These are phyloP conservation scores for Gavia stellata DNA, from an alignment of 2,113 vertebrate species.

Conservation along the genomic window DNA sequence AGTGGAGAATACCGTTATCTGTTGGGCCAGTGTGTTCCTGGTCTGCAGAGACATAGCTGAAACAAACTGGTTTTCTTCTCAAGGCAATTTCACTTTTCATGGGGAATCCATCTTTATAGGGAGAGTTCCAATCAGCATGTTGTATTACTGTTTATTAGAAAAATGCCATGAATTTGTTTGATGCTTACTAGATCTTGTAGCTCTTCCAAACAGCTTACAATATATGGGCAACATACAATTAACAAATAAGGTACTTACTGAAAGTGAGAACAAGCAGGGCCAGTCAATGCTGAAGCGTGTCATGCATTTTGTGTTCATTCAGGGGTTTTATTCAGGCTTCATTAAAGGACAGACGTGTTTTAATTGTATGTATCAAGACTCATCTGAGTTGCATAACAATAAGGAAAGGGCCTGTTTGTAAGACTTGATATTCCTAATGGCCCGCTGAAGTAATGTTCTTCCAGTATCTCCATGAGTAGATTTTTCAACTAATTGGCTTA, in stretches of 20 bases:
- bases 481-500: neutral
- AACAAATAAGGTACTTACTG: neutral
- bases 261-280: neutral
- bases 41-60: neutral
- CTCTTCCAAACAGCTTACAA: neutral
- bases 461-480: neutral
- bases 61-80: neutral
- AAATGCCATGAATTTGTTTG: neutral
- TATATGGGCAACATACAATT: neutral
- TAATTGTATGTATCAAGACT: neutral
- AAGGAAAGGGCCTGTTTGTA: neutral
- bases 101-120: neutral
- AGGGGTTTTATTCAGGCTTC: neutral
- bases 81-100: neutral
- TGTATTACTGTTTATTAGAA: neutral
- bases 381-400: neutral
- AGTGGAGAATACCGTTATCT: neutral
- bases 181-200: neutral
- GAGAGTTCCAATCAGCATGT: neutral
- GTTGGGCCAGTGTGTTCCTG: neutral
- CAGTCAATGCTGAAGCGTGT: neutral
- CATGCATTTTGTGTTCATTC: neutral
- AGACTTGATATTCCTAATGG: neutral
- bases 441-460: neutral
- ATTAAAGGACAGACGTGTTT: neutral